Evolutionary conservation across 2,797 vertebrate genomes (phyloP).

Genomic region (Acanthurus lineatus): DNA sequence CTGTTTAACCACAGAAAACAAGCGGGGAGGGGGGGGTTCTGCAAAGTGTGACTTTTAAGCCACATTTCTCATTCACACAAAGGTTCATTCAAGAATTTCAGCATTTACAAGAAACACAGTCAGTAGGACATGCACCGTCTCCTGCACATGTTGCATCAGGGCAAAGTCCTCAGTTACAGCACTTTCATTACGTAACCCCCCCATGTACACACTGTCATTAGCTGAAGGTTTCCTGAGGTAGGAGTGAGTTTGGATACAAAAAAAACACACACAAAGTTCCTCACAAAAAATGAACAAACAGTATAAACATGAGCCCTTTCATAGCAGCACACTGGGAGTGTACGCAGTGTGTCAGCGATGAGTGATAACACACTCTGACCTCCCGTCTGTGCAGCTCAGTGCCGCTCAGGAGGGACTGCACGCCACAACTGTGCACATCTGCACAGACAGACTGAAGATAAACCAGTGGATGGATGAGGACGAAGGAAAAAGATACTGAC

Average conservation of each 20-base stretch:
- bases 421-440: background rate
- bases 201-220: constrained; percentile 16
- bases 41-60: background rate
- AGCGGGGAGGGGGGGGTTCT: background rate
- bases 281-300: constrained; percentile 26
- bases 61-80: background rate
- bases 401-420: background rate
- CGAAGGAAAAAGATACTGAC: background rate
- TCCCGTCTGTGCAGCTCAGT: constrained; percentile 4
- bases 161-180: constrained; percentile 61
- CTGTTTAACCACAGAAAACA: constrained; percentile 6
- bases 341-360: constrained; percentile 41
- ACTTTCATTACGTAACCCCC: constrained; percentile 57
- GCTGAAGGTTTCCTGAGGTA: background rate
- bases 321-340: constrained; percentile 31
- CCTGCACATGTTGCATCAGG: constrained; percentile 48
- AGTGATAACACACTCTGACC: constrained; percentile 14
- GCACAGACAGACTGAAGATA: constrained; percentile 10
- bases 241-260: background rate
- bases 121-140: background rate
- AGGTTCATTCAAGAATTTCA: constrained; percentile 29
- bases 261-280: constrained; percentile 3
- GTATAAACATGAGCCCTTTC: constrained; percentile 22
- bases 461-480: background rate
- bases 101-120: constrained; percentile 49